Conservation (phyloP, 2,797 vertebrate species). For the Tokudaia tokunoshimensis region DNA sequence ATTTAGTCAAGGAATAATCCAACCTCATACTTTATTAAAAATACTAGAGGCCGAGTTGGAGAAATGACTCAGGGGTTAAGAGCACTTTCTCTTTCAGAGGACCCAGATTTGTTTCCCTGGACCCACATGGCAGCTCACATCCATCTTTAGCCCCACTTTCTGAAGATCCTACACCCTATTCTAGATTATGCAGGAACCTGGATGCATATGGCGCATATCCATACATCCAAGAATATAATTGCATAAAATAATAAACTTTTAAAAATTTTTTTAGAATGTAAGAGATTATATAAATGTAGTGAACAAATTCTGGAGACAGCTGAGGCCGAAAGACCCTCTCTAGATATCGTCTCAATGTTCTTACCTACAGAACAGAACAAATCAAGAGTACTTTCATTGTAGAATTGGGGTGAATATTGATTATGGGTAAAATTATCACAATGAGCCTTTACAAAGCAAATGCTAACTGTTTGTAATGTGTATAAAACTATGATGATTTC, state of each 20-base stretch:
- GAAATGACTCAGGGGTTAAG: neutral
- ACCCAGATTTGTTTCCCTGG: neutral
- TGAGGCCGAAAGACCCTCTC: neutral
- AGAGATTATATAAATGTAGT: neutral
- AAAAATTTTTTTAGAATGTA: neutral
- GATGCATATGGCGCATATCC: too few species aligned
- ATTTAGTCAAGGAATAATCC: neutral
- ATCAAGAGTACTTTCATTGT: neutral
- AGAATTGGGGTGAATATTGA: neutral
- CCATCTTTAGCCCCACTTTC: neutral
- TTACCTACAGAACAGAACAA: neutral
- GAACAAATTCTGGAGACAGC: neutral
- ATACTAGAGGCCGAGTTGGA: neutral
- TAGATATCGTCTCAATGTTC: neutral
- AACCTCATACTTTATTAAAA: neutral
- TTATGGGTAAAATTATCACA: neutral
- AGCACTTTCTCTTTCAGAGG: neutral
- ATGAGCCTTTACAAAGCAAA: neutral
- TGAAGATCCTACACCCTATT: neutral
- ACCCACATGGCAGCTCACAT: neutral
- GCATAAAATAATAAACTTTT: neutral
- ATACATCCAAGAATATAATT: neutral
- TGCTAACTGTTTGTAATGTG: neutral
- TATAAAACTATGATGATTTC: slow-evolving; percentile 4
- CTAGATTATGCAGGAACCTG: neutral